A percentile compares a stretch with the other conserved stretches of the same genome.
These are phyloP conservation scores for Torymus auratus DNA, from an alignment of 2,888 invertebrate genomes.

Conservation along the genomic window DNA sequence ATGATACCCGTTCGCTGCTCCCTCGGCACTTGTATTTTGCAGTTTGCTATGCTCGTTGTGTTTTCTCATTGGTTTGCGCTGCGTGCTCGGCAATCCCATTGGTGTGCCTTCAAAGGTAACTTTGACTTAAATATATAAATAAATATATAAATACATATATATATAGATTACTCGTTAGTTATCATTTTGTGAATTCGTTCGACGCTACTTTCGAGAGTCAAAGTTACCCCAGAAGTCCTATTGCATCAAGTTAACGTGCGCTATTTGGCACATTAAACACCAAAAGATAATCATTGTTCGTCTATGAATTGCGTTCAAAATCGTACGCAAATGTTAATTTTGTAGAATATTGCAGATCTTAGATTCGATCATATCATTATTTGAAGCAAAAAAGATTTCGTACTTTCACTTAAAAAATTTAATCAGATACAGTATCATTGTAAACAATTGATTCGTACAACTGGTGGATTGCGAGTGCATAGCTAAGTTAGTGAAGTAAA, in stretches of 20 bases:
- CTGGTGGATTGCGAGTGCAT: constrained; percentile 20
- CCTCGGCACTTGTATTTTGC: constrained; percentile 16
- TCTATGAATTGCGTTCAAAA: too few species aligned
- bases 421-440: constrained; percentile 30
- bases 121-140: too few species aligned
- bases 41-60: neutral
- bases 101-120: too few species aligned
- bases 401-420: constrained; percentile 28
- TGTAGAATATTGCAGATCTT: too few species aligned
- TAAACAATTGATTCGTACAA: constrained; percentile 3
- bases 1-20: neutral
- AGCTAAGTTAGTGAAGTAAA: constrained; percentile 26
- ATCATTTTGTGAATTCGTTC: too few species aligned
- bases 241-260: constrained; percentile 29
- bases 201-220: too few species aligned
- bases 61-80: constrained; percentile 9
- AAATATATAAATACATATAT: too few species aligned
- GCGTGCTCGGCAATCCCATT: neutral
- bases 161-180: too few species aligned
- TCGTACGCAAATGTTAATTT: too few species aligned
- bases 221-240: too few species aligned
- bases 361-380: too few species aligned
- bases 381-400: too few species aligned
- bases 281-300: constrained; percentile 15
- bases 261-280: constrained; percentile 27